Conservation (phyloP, 1,140 invertebrate species). For the Trialeurodes vaporariorum region DNA sequence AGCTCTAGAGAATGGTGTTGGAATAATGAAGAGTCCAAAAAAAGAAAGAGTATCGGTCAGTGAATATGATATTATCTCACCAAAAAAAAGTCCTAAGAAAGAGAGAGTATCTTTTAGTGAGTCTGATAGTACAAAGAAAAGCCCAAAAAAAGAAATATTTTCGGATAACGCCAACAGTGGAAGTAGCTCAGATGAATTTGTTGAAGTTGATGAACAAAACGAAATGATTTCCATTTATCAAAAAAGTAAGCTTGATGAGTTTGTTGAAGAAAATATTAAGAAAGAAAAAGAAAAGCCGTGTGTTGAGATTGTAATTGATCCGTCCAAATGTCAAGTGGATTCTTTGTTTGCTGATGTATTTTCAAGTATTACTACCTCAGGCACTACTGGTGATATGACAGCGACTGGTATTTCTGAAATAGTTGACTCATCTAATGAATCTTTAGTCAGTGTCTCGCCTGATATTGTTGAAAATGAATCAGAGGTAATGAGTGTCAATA, state of each 20-base stretch:
- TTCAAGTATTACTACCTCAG: constrained; percentile 12
- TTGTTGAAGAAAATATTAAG: constrained; percentile 6
- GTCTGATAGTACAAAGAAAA: too few relatives aligned
- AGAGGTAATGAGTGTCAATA: too few relatives aligned
- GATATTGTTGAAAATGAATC: too few relatives aligned
- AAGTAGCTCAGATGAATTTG: not conserved
- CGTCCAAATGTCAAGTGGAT: constrained; percentile 34
- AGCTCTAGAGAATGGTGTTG: too few relatives aligned
- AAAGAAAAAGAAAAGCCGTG: constrained; percentile 4
- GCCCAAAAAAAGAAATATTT: not conserved
- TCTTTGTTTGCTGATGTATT: constrained; percentile 59
- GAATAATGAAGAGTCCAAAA: not conserved
- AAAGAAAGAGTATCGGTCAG: not conserved
- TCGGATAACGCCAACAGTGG: not conserved
- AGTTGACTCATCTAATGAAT: too few relatives aligned
- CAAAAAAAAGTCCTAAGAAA: not conserved
- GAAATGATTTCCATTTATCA: not conserved
- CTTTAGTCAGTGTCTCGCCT: too few relatives aligned
- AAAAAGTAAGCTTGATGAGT: not conserved
- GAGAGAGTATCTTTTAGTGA: too few relatives aligned
- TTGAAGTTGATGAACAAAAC: constrained; percentile 9
- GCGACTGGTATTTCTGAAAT: too few relatives aligned
- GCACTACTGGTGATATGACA: too few relatives aligned
- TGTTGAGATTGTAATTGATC: constrained; percentile 14
- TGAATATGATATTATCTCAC: too few relatives aligned